Evolutionary conservation across 2,797 vertebrate species (phyloP), one percentile per base, ranked within the genome.

Genomic region (Agapornis canus): DNA sequence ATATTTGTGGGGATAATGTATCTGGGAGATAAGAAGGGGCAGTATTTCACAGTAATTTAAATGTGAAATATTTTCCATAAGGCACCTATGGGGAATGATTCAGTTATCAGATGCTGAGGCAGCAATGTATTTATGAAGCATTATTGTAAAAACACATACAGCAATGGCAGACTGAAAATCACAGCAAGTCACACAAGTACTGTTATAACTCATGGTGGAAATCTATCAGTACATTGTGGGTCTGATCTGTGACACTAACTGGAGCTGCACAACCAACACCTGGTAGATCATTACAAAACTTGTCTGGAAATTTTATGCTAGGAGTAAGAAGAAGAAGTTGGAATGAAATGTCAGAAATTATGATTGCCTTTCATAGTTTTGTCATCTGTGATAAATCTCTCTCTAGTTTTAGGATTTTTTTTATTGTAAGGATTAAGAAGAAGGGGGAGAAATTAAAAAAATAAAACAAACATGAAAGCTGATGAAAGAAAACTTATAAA

Each of bases 331-430:
- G 49, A 95, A 69, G 88, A 51, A 89, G 61, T 64, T 19, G 72
- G 61, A 79, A 66, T 63, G 76, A 89, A 78, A 70, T 76, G 51
- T 92, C 66, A 96, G 89, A 94, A 97, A 96, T 97, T 94, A 96
- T 82, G 91, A 91, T 27, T 1, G 1, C 49, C 65, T 97, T 96
- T 96, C 92, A 79, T 42, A 92, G 70, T 86, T 94, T 91, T 97
- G 93, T 89, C 94, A 95, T 86, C 48, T 85, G 82, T 47, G 63
- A 94, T 97, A 85, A 93, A 96, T 97, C 88, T 96, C 81, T 72
- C 94, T 92, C 75, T 92, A 83, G 71, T 96, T 89, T 92, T 86
- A 96, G 35, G 78, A 79, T 94, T 54, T 93, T 37, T 72, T 96
- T 93, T 82, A 78, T 86, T 59, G 37, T 86, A 84, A 95, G 60